Conservation (phyloP, 2,888 invertebrate genomes). For the Thysanoteuthis rhombus region DNA sequence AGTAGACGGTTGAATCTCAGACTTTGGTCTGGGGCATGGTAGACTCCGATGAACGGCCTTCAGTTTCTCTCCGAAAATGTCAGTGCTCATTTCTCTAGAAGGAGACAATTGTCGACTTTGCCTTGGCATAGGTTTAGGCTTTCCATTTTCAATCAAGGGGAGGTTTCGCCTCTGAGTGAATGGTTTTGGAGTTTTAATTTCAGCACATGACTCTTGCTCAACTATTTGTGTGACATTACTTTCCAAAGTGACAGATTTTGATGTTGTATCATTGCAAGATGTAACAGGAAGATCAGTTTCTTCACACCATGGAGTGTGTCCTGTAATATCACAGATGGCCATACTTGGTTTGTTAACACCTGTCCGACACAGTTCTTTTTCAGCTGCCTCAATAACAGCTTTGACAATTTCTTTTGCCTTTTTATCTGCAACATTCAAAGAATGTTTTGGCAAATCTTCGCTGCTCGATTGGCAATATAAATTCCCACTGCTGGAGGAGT, state of each 20-base stretch:
- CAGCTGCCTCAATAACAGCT: not conserved
- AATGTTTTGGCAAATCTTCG: not conserved
- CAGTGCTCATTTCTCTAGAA: not conserved
- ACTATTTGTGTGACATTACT: not conserved
- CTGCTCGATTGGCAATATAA: not conserved
- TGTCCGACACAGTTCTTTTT: not conserved
- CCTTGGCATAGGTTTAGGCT: not conserved
- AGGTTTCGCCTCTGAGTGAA: not conserved
- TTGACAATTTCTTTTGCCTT: not conserved
- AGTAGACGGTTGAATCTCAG: not conserved
- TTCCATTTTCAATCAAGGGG: slow-evolving; percentile 16
- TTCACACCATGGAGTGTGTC: not conserved
- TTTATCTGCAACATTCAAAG: not conserved
- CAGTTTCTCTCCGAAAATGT: not conserved
- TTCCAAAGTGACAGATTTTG: not conserved
- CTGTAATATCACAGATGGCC: not conserved
- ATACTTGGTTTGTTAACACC: not conserved
- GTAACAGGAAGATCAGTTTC: not conserved
- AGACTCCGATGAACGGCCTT: not conserved
- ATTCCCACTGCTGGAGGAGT: not conserved
- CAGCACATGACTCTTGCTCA: not conserved
- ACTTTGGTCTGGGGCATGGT: not conserved
- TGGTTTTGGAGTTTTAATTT: not conserved
- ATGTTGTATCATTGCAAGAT: not conserved
- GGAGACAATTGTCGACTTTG: not conserved